These are phyloP conservation scores for Penaeus vannamei DNA, from an alignment of 1,140 invertebrate genomes.

Conservation along the genomic window DNA sequence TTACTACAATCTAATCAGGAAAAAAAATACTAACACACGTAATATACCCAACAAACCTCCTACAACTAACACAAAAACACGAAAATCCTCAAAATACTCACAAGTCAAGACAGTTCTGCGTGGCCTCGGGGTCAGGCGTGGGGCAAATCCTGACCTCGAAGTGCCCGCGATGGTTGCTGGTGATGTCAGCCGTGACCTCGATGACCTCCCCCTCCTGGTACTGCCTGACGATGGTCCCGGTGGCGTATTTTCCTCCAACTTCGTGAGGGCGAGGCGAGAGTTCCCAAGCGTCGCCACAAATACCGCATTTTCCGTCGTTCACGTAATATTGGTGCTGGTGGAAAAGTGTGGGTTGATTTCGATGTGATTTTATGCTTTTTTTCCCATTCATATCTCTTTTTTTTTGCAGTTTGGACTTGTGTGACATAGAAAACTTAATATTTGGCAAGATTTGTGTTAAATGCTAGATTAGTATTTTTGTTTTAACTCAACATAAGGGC, in stretches of 20 bases:
- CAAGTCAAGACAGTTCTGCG: conserved; percentile 72
- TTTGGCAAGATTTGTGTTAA: no score
- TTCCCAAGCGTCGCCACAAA: conserved; percentile 72
- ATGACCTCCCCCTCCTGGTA: conserved; percentile 68
- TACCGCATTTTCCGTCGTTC: conserved; percentile 73
- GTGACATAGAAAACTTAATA: no score
- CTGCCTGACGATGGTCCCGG: conserved; percentile 46
- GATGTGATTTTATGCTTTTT: no score
- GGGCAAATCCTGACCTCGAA: conserved; percentile 72
- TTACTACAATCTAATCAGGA: no score
- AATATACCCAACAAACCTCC: not conserved
- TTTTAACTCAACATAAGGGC: no score
- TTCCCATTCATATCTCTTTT: no score
- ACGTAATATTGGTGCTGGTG: conserved; percentile 68
- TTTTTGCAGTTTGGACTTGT: no score
- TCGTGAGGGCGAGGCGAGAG: conserved; percentile 30
- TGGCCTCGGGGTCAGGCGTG: conserved; percentile 69
- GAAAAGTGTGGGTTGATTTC: no score
- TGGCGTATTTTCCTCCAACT: conserved; percentile 54
- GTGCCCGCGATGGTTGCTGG: conserved; percentile 73
- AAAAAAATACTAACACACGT: no score
- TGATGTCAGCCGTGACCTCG: conserved; percentile 71
- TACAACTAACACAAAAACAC: conserved; percentile 67
- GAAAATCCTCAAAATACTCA: conserved; percentile 66
- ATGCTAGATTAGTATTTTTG: no score